Conservation (phyloP, 2,888 invertebrate genomes). For the Pyralis farinalis region DNA sequence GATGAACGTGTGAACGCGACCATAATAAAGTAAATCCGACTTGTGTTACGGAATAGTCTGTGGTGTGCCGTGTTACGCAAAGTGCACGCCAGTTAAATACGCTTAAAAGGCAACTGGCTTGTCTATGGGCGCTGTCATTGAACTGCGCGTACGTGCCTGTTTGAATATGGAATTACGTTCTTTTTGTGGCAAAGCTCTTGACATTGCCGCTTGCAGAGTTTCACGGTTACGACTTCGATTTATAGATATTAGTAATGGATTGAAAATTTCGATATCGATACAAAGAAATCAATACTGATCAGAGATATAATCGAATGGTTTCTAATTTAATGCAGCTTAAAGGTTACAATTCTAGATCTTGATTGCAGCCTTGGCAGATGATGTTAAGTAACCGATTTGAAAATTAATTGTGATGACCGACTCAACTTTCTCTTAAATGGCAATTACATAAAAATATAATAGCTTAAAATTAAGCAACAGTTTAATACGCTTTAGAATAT, state of each 20-base stretch:
- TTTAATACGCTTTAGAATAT: background rate
- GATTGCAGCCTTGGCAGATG: constrained; percentile 27
- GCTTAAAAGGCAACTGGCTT: constrained; percentile 67
- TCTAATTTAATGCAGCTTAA: constrained; percentile 34
- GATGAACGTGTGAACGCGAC: constrained; percentile 17
- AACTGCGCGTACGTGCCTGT: constrained; percentile 56
- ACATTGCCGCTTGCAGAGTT: constrained; percentile 58
- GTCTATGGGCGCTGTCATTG: constrained; percentile 66
- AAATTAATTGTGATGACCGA: constrained; percentile 12
- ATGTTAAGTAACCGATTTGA: constrained; percentile 14
- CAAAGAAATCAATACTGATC: constrained; percentile 30
- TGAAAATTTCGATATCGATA: constrained; percentile 26
- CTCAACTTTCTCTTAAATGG: constrained; percentile 1
- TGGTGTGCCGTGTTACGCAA: constrained; percentile 54
- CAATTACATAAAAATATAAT: constrained; percentile 2
- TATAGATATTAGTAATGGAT: constrained; percentile 37
- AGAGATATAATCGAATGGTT: constrained; percentile 34
- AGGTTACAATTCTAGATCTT: constrained; percentile 30
- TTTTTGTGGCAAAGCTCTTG: constrained; percentile 66
- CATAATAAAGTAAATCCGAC: constrained; percentile 18
- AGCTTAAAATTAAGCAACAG: no score
- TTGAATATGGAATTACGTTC: constrained; percentile 64
- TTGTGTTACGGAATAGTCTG: constrained; percentile 38
- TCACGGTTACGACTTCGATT: constrained; percentile 42
- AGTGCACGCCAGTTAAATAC: constrained; percentile 56